Evolutionary conservation across 2,113 vertebrate genomes (phyloP).

Genomic region (Benthochromis sp.): DNA sequence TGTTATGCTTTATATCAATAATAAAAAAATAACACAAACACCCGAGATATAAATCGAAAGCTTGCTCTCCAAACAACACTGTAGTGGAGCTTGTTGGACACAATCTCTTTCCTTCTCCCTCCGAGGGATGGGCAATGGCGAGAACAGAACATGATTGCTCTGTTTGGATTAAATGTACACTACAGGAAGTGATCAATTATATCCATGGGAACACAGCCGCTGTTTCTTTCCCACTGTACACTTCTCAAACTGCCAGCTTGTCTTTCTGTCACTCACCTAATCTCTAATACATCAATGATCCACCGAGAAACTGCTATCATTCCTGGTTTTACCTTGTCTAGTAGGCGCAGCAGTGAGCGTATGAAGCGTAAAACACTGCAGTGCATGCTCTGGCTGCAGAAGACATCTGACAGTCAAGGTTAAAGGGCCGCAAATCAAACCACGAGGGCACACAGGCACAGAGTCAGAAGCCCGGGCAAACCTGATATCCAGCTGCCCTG

Average conservation of each 20-base stretch:
- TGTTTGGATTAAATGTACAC: not conserved
- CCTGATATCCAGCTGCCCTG: constrained; percentile 31
- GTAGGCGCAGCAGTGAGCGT: not conserved
- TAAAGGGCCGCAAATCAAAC: not conserved
- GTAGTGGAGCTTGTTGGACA: not conserved
- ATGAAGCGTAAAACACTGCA: not conserved
- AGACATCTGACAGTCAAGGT: not conserved
- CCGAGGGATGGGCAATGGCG: not conserved
- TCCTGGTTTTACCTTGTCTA: not conserved
- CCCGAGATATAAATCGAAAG: constrained; percentile 23
- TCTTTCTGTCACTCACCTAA: not conserved
- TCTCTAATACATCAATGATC: not conserved
- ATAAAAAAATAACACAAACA: not conserved
- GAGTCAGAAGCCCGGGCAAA: not conserved
- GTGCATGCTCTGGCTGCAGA: not conserved
- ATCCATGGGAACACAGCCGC: constrained; percentile 1
- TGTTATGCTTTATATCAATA: not conserved
- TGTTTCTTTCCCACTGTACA: not conserved
- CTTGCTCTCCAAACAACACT: not conserved
- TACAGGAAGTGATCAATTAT: constrained; percentile 16
- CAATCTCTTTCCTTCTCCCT: not conserved
- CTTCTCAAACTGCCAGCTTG: not conserved
- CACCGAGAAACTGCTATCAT: not conserved
- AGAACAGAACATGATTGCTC: not conserved
- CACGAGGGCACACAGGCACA: not conserved